Percentiles rank a stretch among this genome's conserved stretches.
phyloP scores from a whole-genome alignment of 1,140 invertebrate species.

The Anastrepha obliqua region DNA sequence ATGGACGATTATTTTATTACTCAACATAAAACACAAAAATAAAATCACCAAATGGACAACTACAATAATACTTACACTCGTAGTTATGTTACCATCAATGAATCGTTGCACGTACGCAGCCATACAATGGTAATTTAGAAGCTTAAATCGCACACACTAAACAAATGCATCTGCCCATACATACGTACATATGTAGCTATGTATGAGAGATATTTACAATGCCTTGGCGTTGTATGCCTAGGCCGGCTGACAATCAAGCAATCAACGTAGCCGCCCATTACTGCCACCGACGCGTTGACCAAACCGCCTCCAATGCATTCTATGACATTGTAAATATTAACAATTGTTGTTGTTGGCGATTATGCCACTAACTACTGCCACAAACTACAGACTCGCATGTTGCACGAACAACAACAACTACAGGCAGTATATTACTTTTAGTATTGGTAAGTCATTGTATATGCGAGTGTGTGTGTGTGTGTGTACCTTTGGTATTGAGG shows the following conservation, averaged over 20 bases:
- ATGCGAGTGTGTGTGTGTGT: no score
- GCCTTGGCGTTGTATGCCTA: neutral
- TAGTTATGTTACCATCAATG: neutral
- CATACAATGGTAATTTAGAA: neutral
- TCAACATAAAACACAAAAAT: neutral
- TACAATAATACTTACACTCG: neutral
- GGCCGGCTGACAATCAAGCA: slow-evolving; percentile 26
- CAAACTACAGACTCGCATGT: slow-evolving; percentile 16
- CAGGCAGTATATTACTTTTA: neutral
- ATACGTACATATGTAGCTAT: neutral
- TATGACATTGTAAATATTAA: neutral
- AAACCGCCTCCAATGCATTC: slow-evolving; percentile 2
- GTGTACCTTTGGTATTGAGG: neutral
- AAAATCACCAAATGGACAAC: neutral
- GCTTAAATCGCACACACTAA: neutral
- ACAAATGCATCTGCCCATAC: neutral
- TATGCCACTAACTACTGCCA: slow-evolving; percentile 22
- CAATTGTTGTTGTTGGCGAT: neutral
- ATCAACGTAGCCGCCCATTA: slow-evolving; percentile 43
- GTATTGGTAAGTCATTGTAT: neutral
- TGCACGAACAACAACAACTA: slow-evolving; percentile 20
- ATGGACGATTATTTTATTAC: no score
- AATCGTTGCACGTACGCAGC: slow-evolving; percentile 20
- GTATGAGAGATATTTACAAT: no score
- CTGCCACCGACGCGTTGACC: slow-evolving; percentile 45